Conservation (phyloP, 2,888 invertebrate genomes). For the Oeneis ivallda region DNA sequence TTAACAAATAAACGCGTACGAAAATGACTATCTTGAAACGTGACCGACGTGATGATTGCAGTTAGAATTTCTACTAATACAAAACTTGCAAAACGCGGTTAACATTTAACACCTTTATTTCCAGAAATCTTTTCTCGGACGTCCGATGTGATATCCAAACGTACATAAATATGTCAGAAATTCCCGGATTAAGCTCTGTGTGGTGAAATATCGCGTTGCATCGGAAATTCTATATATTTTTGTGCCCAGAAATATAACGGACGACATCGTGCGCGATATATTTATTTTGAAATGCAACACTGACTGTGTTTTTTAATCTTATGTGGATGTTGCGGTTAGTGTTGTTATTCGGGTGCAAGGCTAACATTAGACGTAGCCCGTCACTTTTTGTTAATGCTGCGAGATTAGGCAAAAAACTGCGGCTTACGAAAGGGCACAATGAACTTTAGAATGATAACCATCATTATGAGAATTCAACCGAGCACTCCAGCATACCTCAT, state of each 20-base stretch:
- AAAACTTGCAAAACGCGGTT: conserved; percentile 2
- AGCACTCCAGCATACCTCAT: too few species aligned
- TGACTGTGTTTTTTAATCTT: conserved; percentile 5
- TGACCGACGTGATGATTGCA: not conserved
- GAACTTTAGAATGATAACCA: not conserved
- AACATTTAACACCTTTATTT: conserved; percentile 5
- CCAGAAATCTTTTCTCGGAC: conserved; percentile 11
- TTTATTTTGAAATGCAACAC: conserved; percentile 16
- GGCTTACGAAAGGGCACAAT: not conserved
- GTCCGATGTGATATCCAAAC: conserved; percentile 15
- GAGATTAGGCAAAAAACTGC: not conserved
- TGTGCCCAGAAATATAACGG: conserved; percentile 20
- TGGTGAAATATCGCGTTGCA: conserved; percentile 21
- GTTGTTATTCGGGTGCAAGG: not conserved
- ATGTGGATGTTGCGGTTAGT: not conserved
- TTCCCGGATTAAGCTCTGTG: conserved; percentile 15
- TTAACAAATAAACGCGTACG: too few species aligned
- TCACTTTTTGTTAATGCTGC: not conserved
- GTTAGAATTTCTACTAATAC: not conserved
- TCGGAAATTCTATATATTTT: conserved; percentile 24
- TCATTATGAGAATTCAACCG: not conserved
- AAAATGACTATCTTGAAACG: not conserved
- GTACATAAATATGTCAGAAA: conserved; percentile 24
- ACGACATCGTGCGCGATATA: not conserved
- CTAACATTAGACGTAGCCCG: not conserved